Evolutionary conservation across 2,113 vertebrate species (phyloP).

Genomic region (Toxotes jaculatrix): DNA sequence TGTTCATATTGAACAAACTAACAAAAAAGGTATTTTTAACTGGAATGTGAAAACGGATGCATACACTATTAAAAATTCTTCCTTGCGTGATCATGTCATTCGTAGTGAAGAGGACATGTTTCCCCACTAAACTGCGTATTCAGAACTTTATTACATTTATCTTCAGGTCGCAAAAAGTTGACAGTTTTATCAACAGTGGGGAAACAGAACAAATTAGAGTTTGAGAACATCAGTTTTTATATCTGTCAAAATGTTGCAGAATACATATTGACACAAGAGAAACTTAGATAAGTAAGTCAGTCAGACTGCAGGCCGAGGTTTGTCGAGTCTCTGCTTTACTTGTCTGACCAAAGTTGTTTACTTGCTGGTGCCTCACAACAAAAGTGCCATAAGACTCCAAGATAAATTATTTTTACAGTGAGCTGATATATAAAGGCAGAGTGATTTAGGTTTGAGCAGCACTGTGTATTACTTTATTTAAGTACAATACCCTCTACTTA

Average conservation of each 20-base stretch:
- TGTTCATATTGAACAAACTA: conserved; percentile 22
- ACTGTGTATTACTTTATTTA: conserved; percentile 22
- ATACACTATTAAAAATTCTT: not conserved
- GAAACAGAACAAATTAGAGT: not conserved
- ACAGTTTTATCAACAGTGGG: not conserved
- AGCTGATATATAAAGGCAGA: conserved; percentile 16
- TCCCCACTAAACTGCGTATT: conserved; percentile 10
- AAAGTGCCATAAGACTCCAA: conserved; percentile 62
- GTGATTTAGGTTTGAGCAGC: conserved; percentile 13
- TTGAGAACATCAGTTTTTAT: not conserved
- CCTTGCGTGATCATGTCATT: not conserved
- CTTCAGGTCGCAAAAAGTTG: not conserved
- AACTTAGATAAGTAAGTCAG: not conserved
- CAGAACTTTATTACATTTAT: conserved; percentile 24
- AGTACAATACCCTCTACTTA: conserved; percentile 13
- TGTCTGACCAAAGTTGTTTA: conserved; percentile 68
- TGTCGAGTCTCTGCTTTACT: conserved; percentile 33
- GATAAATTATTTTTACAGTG: conserved; percentile 41
- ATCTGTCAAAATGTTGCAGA: not conserved
- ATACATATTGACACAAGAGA: conserved; percentile 1
- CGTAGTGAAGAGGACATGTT: not conserved
- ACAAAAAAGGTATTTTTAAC: conserved; percentile 42
- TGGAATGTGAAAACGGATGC: not conserved
- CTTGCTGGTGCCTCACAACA: conserved; percentile 74
- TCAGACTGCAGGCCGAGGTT: conserved; percentile 25